Conservation (phyloP, 92 coral and sea anemone genomes). For the Nematostella vectensis region DNA sequence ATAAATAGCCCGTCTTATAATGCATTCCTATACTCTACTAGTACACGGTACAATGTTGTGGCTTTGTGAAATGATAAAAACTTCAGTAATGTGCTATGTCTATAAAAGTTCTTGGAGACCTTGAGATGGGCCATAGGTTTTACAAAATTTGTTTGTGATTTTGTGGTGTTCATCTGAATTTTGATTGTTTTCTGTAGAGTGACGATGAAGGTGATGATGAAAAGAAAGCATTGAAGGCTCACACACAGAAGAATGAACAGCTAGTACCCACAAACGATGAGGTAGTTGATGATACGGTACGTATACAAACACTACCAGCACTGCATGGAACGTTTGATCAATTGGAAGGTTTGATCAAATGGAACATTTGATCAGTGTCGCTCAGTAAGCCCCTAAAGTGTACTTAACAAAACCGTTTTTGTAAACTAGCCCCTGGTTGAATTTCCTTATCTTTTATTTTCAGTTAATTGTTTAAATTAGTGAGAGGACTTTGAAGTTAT, state of each 20-base stretch:
- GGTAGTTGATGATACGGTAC: constrained; percentile 50
- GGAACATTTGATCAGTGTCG: background rate
- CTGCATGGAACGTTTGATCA: background rate
- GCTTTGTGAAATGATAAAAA: too few species aligned
- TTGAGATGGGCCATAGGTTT: too few species aligned
- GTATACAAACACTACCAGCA: background rate
- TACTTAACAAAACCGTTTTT: background rate
- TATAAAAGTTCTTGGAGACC: too few species aligned
- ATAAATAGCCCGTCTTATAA: too few species aligned
- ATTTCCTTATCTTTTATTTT: constrained; percentile 3
- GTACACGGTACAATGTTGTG: too few species aligned
- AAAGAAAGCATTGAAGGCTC: constrained; percentile 59
- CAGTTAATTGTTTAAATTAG: background rate
- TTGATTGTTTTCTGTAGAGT: constrained; percentile 40
- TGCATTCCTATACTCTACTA: too few species aligned
- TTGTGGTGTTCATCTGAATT: background rate
- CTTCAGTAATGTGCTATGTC: too few species aligned
- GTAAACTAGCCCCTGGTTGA: background rate
- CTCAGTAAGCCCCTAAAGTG: background rate
- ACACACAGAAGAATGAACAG: constrained; percentile 84
- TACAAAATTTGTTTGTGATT: background rate
- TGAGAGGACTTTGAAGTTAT: background rate
- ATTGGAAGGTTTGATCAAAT: background rate
- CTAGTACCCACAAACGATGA: constrained; percentile 55
- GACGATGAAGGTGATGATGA: constrained; percentile 73